Conservation (phyloP, 1,140 invertebrate species). For the Apis dorsata region DNA sequence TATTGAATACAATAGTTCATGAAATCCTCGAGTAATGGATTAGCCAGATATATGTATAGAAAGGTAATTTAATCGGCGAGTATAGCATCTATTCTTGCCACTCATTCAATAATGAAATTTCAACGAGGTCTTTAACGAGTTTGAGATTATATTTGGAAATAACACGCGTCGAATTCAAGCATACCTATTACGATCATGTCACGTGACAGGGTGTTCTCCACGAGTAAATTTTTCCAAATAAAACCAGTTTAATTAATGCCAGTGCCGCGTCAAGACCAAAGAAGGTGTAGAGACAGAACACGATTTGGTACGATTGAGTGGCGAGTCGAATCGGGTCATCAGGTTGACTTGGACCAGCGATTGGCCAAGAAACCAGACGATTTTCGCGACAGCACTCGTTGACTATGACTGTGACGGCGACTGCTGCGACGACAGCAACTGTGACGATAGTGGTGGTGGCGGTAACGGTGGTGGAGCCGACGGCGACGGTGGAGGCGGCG, state of each 20-base stretch:
- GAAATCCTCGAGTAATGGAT: background rate
- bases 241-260: background rate
- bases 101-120: background rate
- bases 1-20: background rate
- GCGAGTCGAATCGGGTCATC: background rate
- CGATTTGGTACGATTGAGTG: constrained; percentile 7
- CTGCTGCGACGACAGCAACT: constrained; percentile 33
- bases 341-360: background rate
- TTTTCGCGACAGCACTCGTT: constrained; percentile 48
- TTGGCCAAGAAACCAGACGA: constrained; percentile 28
- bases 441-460: background rate
- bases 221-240: background rate
- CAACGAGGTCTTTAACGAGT: background rate
- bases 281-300: background rate
- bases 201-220: background rate
- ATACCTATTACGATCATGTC: background rate
- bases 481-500: constrained; percentile 19
- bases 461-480: background rate
- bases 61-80: background rate
- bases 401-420: constrained; percentile 24
- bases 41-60: background rate
- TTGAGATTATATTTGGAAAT: background rate
- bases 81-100: background rate
- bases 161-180: background rate
- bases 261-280: no score